Percentiles rank a stretch among this genome's conserved stretches.
These are phyloP conservation scores for Chaenodraco wilsoni DNA, from an alignment of 2,797 vertebrate species.

Conservation along the genomic window DNA sequence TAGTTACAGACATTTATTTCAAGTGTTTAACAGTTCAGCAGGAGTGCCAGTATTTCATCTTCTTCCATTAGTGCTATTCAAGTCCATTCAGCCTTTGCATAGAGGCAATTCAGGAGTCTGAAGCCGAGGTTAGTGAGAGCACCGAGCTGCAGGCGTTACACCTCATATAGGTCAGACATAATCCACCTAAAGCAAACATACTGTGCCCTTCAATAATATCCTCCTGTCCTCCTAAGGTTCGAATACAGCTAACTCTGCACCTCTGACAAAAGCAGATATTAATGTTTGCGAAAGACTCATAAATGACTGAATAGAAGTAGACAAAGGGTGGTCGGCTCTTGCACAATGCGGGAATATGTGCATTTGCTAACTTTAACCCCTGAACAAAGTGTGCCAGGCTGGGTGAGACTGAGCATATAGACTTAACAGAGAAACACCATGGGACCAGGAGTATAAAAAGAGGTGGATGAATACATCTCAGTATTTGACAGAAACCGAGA, in stretches of 20 bases:
- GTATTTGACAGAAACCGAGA: constrained; percentile 24
- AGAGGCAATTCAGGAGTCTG: background rate
- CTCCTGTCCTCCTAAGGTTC: background rate
- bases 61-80: constrained; percentile 8
- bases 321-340: constrained; percentile 60
- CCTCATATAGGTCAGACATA: constrained; percentile 1
- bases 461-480: constrained; percentile 26
- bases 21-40: background rate
- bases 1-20: background rate
- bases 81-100: constrained; percentile 4
- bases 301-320: constrained; percentile 19
- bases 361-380: constrained; percentile 45
- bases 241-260: constrained; percentile 25
- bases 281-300: constrained; percentile 43
- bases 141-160: constrained; percentile 20
- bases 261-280: constrained; percentile 31
- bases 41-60: background rate
- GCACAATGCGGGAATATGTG: constrained; percentile 47
- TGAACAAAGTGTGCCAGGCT: constrained; percentile 50
- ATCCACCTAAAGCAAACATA: constrained; percentile 46
- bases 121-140: background rate
- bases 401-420: constrained; percentile 49
- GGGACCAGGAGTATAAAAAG: constrained; percentile 62
- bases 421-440: constrained; percentile 43
- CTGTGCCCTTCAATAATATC: constrained; percentile 23